A percentile compares a stretch with the other conserved stretches of the same genome.
These are phyloP conservation scores for Peromyscus maniculatus DNA, from an alignment of 2,113 vertebrate species.

Conservation along the genomic window DNA sequence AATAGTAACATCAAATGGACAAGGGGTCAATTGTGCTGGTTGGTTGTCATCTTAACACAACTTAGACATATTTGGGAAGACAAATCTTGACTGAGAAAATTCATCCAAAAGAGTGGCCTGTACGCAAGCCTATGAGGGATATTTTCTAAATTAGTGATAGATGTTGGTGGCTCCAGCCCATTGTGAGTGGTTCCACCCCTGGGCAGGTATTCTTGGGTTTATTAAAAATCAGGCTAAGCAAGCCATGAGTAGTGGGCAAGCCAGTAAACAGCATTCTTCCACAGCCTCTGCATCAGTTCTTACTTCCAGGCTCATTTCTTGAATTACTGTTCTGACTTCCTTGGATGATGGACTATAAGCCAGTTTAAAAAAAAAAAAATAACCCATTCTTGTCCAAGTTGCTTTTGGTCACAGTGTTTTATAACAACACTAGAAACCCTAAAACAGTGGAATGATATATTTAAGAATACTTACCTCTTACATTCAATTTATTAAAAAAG, in stretches of 20 bases:
- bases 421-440: background rate
- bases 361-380: background rate
- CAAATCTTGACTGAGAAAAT: fast-evolving
- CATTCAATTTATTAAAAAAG: background rate
- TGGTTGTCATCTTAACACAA: background rate
- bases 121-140: background rate
- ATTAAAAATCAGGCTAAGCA: background rate
- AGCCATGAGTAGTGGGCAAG: background rate
- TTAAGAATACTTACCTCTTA: background rate
- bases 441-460: background rate
- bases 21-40: background rate
- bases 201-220: background rate
- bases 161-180: background rate
- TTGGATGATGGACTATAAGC: background rate
- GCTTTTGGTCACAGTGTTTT: background rate
- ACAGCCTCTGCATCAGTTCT: background rate
- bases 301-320: background rate
- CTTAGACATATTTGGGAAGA: background rate
- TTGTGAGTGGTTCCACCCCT: background rate
- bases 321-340: background rate
- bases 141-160: background rate
- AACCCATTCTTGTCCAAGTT: background rate
- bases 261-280: background rate
- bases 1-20: background rate
- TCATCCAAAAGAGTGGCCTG: background rate